Evolutionary conservation across 2,888 invertebrate species (phyloP).

Genomic region (Fragum sueziense): DNA sequence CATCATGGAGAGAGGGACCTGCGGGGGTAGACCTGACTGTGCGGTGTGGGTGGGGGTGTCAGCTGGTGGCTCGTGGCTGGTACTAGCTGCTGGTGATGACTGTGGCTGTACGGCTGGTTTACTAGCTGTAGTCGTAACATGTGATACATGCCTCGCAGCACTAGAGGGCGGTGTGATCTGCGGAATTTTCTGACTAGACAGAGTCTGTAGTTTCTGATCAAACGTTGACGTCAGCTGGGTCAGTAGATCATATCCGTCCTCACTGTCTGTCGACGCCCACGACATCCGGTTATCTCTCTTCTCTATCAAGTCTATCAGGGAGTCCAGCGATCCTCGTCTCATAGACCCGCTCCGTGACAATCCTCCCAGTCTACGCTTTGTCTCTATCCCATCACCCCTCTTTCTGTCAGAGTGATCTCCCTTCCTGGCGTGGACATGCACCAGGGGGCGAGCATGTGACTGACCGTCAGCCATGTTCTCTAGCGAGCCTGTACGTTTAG

Average conservation of each 20-base stretch:
- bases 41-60: conserved; percentile 36
- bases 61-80: conserved; percentile 13
- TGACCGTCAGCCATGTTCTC: conserved; percentile 69
- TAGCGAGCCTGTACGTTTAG: conserved; percentile 68
- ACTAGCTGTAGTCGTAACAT: conserved; percentile 35
- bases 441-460: conserved; percentile 42
- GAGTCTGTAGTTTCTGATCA: conserved; percentile 77
- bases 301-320: conserved; percentile 83
- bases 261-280: conserved; percentile 74
- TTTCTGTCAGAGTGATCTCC: conserved; percentile 51
- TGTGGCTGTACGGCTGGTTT: too few species aligned
- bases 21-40: conserved; percentile 60
- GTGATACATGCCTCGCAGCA: conserved; percentile 23
- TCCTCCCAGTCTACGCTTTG: conserved; percentile 50
- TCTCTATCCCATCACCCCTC: conserved; percentile 52
- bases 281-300: conserved; percentile 71
- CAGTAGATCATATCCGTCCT: conserved; percentile 78
- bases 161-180: conserved; percentile 22
- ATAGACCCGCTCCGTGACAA: conserved; percentile 61
- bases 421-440: conserved; percentile 52
- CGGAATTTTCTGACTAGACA: conserved; percentile 72
- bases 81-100: neutral
- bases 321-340: conserved; percentile 85
- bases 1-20: conserved; percentile 59
- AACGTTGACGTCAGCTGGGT: conserved; percentile 77